These are phyloP conservation scores for Macrostomum lignano DNA, from an alignment of 1,140 invertebrate species.

Conservation along the genomic window DNA sequence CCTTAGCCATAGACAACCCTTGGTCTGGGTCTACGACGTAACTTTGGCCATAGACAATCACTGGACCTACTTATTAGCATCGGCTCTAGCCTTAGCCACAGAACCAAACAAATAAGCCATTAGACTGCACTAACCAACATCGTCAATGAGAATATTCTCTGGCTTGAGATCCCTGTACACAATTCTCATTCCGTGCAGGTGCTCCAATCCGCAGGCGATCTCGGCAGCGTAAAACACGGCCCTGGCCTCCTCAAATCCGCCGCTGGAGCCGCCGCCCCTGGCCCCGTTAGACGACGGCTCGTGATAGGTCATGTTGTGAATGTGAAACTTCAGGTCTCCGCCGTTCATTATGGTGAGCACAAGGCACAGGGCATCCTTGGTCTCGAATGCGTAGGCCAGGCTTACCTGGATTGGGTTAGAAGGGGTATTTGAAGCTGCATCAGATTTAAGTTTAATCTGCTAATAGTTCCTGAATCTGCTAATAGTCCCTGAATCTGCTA, in stretches of 20 bases:
- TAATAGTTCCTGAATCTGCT: too few species aligned
- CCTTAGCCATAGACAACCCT: too few species aligned
- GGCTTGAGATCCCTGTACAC: slow-evolving; percentile 36
- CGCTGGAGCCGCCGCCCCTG: too few species aligned
- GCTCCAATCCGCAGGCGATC: slow-evolving; percentile 53
- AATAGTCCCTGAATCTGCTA: too few species aligned
- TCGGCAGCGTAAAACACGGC: slow-evolving; percentile 91
- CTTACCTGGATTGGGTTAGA: slow-evolving; percentile 52
- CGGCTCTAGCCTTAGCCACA: too few species aligned
- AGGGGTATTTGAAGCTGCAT: too few species aligned
- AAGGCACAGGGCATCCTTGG: slow-evolving; percentile 86
- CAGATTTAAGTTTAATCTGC: too few species aligned
- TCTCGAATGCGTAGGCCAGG: slow-evolving; percentile 93
- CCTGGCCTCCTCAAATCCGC: slow-evolving; percentile 59
- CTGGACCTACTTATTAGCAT: too few species aligned
- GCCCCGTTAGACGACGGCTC: too few species aligned
- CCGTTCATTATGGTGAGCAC: slow-evolving; percentile 98
- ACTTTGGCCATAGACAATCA: too few species aligned
- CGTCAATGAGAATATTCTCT: slow-evolving; percentile 32
- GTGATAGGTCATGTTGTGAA: slow-evolving; percentile 87
- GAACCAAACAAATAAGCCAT: too few species aligned
- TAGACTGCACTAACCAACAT: slow-evolving; percentile 31
- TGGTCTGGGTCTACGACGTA: too few species aligned
- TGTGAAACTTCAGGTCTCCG: slow-evolving; percentile 95
- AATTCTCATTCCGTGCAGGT: slow-evolving; percentile 50